Conservation (phyloP, 2,888 invertebrate genomes). For the Panzeria rudis region DNA sequence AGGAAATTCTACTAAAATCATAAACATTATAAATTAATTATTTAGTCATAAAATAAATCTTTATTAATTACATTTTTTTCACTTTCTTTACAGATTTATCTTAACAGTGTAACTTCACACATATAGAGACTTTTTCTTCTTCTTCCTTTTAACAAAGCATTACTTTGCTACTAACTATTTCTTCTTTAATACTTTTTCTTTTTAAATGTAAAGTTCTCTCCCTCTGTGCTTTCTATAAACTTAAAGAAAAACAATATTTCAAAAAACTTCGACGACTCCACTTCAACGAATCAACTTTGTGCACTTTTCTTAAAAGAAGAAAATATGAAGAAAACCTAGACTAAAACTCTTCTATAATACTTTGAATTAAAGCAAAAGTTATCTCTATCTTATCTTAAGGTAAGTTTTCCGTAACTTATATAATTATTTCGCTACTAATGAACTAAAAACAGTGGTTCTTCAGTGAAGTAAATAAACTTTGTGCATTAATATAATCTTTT, state of each 20-base stretch:
- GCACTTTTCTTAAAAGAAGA: conserved; percentile 57
- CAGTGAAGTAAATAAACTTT: not conserved
- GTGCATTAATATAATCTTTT: not conserved
- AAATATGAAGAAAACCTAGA: conserved; percentile 32
- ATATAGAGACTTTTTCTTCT: not conserved
- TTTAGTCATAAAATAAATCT: not conserved
- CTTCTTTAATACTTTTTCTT: not conserved
- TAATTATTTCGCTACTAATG: conserved; percentile 56
- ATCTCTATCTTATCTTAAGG: conserved; percentile 63
- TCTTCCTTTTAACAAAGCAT: not conserved
- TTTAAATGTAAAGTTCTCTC: conserved; percentile 34
- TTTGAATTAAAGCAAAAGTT: conserved; percentile 45
- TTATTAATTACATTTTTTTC: not conserved
- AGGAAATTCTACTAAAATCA: no score
- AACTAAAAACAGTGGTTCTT: not conserved
- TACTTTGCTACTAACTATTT: conserved; percentile 21
- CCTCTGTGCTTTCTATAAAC: conserved; percentile 58
- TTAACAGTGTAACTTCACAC: conserved; percentile 39
- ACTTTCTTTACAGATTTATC: conserved; percentile 57
- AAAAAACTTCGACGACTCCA: conserved; percentile 29
- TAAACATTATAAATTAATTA: no score
- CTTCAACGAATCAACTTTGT: conserved; percentile 66
- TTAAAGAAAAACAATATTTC: conserved; percentile 13
- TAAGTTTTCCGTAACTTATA: conserved; percentile 61
- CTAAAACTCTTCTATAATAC: conserved; percentile 38